phyloP scores from a whole-genome alignment of 2,113 vertebrate genomes.

The Xenopus laevis region DNA sequence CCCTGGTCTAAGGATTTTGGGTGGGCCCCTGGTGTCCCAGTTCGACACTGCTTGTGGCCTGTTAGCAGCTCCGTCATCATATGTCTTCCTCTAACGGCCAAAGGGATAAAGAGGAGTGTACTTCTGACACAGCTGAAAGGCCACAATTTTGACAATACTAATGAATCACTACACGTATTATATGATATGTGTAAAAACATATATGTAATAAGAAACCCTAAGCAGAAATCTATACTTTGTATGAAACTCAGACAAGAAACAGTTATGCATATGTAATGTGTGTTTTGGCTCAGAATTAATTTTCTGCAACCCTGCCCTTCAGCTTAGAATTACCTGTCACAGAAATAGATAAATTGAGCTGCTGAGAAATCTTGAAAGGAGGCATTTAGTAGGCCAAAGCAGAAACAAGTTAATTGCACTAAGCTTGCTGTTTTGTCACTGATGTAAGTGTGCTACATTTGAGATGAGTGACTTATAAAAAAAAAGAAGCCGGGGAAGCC shows the following conservation, averaged over 20 bases:
- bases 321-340: background rate
- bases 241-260: background rate
- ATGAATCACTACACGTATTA: too few species aligned
- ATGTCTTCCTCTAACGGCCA: too few species aligned
- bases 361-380: background rate
- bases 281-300: background rate
- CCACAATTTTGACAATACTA: too few species aligned
- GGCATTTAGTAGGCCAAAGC: conserved; percentile 10
- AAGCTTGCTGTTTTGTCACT: conserved; percentile 6
- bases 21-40: too few species aligned
- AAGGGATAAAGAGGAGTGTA: too few species aligned
- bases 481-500: conserved; percentile 3
- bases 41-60: too few species aligned
- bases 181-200: too few species aligned
- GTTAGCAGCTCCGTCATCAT: too few species aligned
- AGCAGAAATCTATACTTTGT: too few species aligned
- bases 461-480: background rate
- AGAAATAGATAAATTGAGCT: background rate
- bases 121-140: too few species aligned
- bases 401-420: background rate
- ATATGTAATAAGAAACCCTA: too few species aligned
- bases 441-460: conserved; percentile 10
- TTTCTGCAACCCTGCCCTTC: background rate
- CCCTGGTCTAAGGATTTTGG: too few species aligned
- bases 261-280: background rate